Evolutionary conservation across 2,797 vertebrate species (phyloP).

Genomic region (Loriculus beryllinus): DNA sequence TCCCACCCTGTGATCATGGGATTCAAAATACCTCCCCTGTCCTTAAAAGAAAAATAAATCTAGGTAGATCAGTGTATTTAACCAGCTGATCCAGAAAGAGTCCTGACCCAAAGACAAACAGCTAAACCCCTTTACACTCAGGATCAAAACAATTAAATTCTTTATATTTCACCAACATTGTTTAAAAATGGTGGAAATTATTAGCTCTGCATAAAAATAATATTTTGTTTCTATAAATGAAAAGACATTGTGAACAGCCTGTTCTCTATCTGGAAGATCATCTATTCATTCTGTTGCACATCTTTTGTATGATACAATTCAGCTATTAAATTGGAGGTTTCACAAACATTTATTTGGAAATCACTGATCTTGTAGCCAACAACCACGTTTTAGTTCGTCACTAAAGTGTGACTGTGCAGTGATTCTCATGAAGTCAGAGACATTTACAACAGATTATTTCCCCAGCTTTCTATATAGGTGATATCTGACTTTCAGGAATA

Average conservation of each 20-base stretch:
- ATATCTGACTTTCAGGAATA: not conserved
- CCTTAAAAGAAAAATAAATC: not conserved
- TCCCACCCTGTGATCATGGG: not conserved
- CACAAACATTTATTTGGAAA: slow-evolving; percentile 50
- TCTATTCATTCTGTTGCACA: not conserved
- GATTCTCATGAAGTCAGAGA: not conserved
- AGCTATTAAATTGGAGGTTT: slow-evolving; percentile 4
- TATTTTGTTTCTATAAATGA: slow-evolving; percentile 51
- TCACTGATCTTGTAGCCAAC: slow-evolving; percentile 7
- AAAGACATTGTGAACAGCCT: slow-evolving; percentile 29
- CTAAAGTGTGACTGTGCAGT: not conserved
- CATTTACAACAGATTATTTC: not conserved
- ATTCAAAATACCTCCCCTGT: not conserved
- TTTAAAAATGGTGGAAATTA: slow-evolving; percentile 40
- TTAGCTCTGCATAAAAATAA: slow-evolving; percentile 32
- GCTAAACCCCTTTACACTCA: not conserved
- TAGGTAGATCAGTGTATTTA: not conserved
- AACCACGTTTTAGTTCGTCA: not conserved
- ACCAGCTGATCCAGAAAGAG: slow-evolving; percentile 1
- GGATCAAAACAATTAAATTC: slow-evolving; percentile 34
- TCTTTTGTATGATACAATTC: not conserved
- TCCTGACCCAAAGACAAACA: not conserved
- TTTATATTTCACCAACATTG: slow-evolving; percentile 47
- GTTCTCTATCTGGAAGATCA: slow-evolving; percentile 26
- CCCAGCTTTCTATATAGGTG: not conserved